phyloP scores from a whole-genome alignment of 2,888 invertebrate species.

The Anticlea derivata region DNA sequence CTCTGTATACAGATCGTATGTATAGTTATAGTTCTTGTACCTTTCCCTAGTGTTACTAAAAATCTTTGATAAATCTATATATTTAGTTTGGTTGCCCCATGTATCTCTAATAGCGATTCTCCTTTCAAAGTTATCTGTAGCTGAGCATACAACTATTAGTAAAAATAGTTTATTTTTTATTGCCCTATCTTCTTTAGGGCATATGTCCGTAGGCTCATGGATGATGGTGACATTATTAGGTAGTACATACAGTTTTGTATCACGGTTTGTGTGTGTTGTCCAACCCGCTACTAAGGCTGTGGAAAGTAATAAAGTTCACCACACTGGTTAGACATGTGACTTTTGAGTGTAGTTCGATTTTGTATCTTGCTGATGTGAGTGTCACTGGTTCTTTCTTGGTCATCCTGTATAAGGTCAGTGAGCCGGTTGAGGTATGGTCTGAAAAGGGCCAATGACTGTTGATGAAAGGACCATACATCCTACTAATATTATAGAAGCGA shows the following conservation, averaged over 20 bases:
- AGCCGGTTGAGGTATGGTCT: too few species aligned
- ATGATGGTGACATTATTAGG: conserved; percentile 88
- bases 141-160: conserved; percentile 90
- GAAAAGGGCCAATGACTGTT: too few species aligned
- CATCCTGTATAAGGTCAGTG: too few species aligned
- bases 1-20: conserved; percentile 58
- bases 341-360: too few species aligned
- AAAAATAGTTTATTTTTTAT: conserved; percentile 79
- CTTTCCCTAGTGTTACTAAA: conserved; percentile 54
- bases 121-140: conserved; percentile 86
- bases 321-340: too few species aligned
- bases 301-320: too few species aligned
- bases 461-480: too few species aligned
- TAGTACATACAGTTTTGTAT: conserved; percentile 88
- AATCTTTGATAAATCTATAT: conserved; percentile 54
- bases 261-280: conserved; percentile 89
- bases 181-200: conserved; percentile 51
- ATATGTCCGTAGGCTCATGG: conserved; percentile 84
- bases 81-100: conserved; percentile 85
- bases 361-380: too few species aligned
- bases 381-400: too few species aligned
- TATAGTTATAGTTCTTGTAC: conserved; percentile 68
- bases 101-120: conserved; percentile 88
- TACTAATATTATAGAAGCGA: too few species aligned
- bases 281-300: conserved; percentile 86